Conservation (phyloP, 1,140 invertebrate species). For the Drosophila cardini region DNA sequence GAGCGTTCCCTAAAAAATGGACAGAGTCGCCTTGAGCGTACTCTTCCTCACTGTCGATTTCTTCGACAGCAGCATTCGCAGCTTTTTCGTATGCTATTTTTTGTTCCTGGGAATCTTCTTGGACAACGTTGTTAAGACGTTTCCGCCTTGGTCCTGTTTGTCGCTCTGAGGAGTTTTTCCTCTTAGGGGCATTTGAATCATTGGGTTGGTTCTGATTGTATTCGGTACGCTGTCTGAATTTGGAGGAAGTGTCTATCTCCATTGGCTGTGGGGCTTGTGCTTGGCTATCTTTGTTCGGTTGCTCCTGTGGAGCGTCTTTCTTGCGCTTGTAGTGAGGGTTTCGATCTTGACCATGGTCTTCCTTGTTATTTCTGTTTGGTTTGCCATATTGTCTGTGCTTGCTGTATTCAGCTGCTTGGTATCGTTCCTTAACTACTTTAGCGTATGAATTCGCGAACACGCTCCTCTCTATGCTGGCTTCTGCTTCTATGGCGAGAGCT, state of each 20-base stretch:
- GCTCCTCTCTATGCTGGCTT: slow-evolving; percentile 5
- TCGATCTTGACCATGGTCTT: slow-evolving; percentile 13
- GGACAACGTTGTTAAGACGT: slow-evolving; percentile 26
- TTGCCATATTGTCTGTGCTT: slow-evolving; percentile 20
- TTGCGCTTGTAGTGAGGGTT: slow-evolving; percentile 13
- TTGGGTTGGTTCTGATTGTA: background rate
- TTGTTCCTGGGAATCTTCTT: slow-evolving; percentile 6
- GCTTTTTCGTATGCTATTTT: slow-evolving; percentile 7
- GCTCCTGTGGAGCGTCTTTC: background rate
- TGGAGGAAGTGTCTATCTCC: slow-evolving; percentile 18
- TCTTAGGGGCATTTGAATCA: slow-evolving; percentile 8
- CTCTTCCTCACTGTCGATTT: slow-evolving; percentile 17
- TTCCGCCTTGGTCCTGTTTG: background rate
- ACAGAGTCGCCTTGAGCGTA: slow-evolving; percentile 3
- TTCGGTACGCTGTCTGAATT: slow-evolving; percentile 5
- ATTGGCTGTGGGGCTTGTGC: slow-evolving; percentile 14
- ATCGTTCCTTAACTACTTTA: slow-evolving; percentile 14
- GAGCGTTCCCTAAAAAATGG: slow-evolving; percentile 44
- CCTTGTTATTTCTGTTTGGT: slow-evolving; percentile 6
- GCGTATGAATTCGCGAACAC: slow-evolving; percentile 20
- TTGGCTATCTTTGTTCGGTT: slow-evolving; percentile 6
- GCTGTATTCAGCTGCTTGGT: background rate
- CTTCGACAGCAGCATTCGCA: slow-evolving; percentile 23
- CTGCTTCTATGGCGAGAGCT: slow-evolving; percentile 22
- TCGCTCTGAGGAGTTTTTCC: slow-evolving; percentile 18